Conservation (phyloP, 1,140 invertebrate genomes). For the Caenorhabditis inopinata region DNA sequence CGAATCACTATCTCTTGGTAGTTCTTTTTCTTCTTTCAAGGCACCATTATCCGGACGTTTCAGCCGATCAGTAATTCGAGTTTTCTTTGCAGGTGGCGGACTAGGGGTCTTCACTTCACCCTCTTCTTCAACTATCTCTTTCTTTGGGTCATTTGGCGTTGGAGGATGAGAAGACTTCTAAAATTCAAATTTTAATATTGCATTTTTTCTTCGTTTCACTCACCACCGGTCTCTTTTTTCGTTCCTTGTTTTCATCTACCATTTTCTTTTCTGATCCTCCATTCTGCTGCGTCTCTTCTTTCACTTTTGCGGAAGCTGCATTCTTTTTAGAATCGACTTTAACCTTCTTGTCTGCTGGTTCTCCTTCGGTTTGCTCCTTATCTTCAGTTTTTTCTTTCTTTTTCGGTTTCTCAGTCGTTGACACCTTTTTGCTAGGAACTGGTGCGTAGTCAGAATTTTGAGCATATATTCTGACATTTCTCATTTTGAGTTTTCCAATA, state of each 20-base stretch:
- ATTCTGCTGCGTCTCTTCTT: not conserved
- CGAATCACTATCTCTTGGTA: not conserved
- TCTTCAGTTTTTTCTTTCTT: not conserved
- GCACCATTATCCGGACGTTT: not conserved
- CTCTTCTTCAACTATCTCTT: not conserved
- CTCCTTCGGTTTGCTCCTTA: not conserved
- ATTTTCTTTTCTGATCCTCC: not conserved
- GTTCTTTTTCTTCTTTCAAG: not conserved
- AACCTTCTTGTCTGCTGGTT: not conserved
- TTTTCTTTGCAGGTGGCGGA: not conserved
- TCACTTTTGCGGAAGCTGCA: not conserved
- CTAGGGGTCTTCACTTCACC: not conserved
- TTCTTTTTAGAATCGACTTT: not conserved
- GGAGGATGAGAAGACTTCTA: not conserved
- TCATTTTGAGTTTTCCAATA: slow-evolving; percentile 13
- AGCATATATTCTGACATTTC: not conserved
- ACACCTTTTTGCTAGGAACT: not conserved
- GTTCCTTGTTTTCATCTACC: not conserved
- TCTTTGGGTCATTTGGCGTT: not conserved
- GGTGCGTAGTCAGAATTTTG: not conserved
- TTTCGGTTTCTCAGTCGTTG: not conserved
- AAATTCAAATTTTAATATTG: not conserved
- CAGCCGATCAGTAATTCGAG: not conserved
- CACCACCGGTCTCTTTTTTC: slow-evolving; percentile 4
- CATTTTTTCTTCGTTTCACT: not conserved